Evolutionary conservation across 2,797 vertebrate genomes (phyloP), one percentile per base, ranked within the genome.

Genomic region (Cetoscarus ocellatus): DNA sequence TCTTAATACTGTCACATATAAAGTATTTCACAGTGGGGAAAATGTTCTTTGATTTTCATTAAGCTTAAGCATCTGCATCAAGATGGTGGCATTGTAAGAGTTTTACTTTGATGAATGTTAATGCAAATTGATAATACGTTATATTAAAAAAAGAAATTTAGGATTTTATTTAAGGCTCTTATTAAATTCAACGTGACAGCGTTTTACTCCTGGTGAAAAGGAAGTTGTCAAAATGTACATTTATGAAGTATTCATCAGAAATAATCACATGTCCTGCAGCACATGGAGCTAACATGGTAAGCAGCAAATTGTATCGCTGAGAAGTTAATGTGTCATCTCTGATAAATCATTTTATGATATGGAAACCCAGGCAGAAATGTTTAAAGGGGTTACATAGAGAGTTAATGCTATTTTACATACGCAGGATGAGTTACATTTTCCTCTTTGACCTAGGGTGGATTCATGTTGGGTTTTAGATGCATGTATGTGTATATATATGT

Each of bases 321-420:
- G 44, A 80, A 85, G 86, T 58, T 51, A 54, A 83, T 49, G 65
- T 73, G 82, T 86, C 84, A 83, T 63, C 40, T 82, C 47, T 58
- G 58, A 86, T 80, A 71, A 78, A 86, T 88, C 82, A 77, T 67
- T 73, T 65, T 3, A 58, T 44, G 66, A 81, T 75, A 71, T 77
- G 61, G 59, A 68, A 73, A 43, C 42, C 52, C 64, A 67, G 8
- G 0, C 45, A 68, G 55, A 59, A 63, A 34, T 10, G 54, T 15
- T 67, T 52, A 57, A 73, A 77, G 39, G 80, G 72, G 75, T 72
- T 80, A 75, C 70, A 69, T 57, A 54, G 60, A 74, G 56, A 83
- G 63, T 75, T 80, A 53, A 53, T 62, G 53, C 68, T 83, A 83
- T 84, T 85, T 85, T 77, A 79, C 71, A 84, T n/a, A 35, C 42